Percentiles rank a stretch among this genome's conserved stretches.
phyloP scores from a whole-genome alignment of 2,888 invertebrate genomes.

The Salticus scenicus region DNA sequence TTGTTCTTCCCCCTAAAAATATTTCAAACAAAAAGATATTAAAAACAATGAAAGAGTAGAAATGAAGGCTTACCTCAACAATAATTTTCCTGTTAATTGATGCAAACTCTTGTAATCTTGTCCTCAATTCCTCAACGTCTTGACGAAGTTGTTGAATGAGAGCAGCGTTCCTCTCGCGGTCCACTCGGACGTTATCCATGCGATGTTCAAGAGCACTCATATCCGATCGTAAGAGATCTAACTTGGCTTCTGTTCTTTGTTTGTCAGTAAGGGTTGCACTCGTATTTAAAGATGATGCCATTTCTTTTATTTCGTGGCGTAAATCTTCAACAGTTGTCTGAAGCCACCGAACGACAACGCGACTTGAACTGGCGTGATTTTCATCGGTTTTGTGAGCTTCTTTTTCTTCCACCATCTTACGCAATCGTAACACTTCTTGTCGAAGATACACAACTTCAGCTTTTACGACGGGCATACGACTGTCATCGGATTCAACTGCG shows the following conservation, averaged over 20 bases:
- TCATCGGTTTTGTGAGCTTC: conserved; percentile 59
- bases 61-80: conserved; percentile 72
- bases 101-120: conserved; percentile 72
- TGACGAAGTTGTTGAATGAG: conserved; percentile 69
- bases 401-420: conserved; percentile 59
- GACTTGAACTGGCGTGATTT: conserved; percentile 21
- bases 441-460: conserved; percentile 65
- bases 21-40: no score
- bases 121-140: conserved; percentile 73
- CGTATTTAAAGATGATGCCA: conserved; percentile 70
- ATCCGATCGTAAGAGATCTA: conserved; percentile 70
- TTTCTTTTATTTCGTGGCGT: conserved; percentile 69
- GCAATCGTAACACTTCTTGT: conserved; percentile 58
- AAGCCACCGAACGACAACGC: conserved; percentile 68
- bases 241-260: conserved; percentile 52
- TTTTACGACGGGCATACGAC: conserved; percentile 26
- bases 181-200: conserved; percentile 63
- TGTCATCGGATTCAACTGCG: not conserved
- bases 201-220: conserved; percentile 64
- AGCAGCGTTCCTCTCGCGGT: conserved; percentile 61
- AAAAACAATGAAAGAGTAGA: no score
- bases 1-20: no score
- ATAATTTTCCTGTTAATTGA: conserved; percentile 63
- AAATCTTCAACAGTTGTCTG: conserved; percentile 69
- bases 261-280: conserved; percentile 63